Base-by-base conservation (phyloP, 2,797 vertebrate genomes). In the Tachyglossus aculeatus region DNA sequence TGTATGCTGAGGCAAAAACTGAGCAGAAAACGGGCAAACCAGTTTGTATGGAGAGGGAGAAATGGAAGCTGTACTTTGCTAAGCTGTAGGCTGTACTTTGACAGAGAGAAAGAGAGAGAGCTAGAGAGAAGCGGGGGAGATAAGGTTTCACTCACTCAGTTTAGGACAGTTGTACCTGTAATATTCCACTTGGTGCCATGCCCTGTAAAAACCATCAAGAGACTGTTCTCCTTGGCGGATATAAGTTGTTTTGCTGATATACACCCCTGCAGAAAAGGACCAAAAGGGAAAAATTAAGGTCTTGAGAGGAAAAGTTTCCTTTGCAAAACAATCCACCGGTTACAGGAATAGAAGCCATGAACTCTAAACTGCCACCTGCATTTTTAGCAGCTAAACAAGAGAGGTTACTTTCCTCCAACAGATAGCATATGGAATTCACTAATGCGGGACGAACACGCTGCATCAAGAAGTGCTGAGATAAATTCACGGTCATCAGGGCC, bases 161-260 rank as follows among this genome's bases (percentile, higher is more conserved):
- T 81, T 53, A 89, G 77, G 87, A 86, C 81, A 86, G 78, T 37
- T 89, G 70, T 92, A 99, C 98, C 98, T 97, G 93, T 97, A 99
- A 94, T 95, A 99, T 88, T 98, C 97, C 86, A 99, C 98, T 82
- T 98, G 96, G 90, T 99, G 98, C 97, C 97, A 99, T 0, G 97
- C 96, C 85, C 96, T 94, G 84, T 99, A 99, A 92, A 98, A 99
- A 51, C 97, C 97, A 92, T 99, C 98, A 84, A 99, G 93, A 33
- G 98, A 99, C 66, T 98, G 93, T 56, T 99, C 98, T 82, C 98
- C 98, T 88, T 99, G 97, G 63, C 98, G 98, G 77, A 98, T 97
- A 72, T 99, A 99, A 3, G 96, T 95, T 5, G 96, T 97, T 91
- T 96, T 99, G 90, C 97, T 99, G 92, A 99, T 96, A 71, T 99